phyloP scores from a whole-genome alignment of 1,140 invertebrate species.

The Drosophila prosaltans region DNA sequence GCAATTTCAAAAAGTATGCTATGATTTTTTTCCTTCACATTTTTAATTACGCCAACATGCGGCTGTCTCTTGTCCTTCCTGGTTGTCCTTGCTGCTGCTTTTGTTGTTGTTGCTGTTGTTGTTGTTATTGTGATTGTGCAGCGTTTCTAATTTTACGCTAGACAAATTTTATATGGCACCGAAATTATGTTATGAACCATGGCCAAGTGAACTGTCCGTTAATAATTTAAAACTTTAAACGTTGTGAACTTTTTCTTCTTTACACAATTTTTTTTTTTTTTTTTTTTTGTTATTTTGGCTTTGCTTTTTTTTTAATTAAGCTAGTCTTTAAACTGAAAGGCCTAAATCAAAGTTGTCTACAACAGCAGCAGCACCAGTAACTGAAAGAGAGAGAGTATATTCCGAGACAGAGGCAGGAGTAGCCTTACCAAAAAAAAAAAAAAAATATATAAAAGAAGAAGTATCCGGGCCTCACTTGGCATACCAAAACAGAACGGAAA shows the following conservation, averaged over 20 bases:
- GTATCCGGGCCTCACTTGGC: conserved; percentile 45
- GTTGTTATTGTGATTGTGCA: conserved; percentile 52
- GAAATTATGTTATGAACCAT: conserved; percentile 75
- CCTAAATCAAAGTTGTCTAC: conserved; percentile 71
- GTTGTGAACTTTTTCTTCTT: conserved; percentile 37
- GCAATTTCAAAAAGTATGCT: conserved; percentile 47
- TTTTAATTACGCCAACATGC: conserved; percentile 69
- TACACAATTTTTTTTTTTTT: neutral
- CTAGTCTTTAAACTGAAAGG: conserved; percentile 50
- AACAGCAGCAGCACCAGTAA: conserved; percentile 34
- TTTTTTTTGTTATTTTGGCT: conserved; percentile 16
- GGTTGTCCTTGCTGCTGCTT: conserved; percentile 23
- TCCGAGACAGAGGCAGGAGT: conserved; percentile 24
- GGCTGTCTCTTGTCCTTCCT: conserved; percentile 41
- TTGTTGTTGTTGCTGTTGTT: conserved; percentile 33
- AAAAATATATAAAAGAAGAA: conserved; percentile 2
- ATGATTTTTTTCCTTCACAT: conserved; percentile 57
- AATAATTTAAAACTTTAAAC: conserved; percentile 63
- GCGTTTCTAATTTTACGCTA: conserved; percentile 80
- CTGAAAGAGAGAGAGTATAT: neutral
- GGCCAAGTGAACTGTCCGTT: conserved; percentile 60
- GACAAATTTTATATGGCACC: conserved; percentile 75
- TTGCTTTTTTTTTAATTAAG: conserved; percentile 65
- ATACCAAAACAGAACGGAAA: conserved; percentile 54
- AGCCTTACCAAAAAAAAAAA: conserved; percentile 1